phyloP scores from a whole-genome alignment of 2,888 invertebrate genomes.

The Acleris sparsana region DNA sequence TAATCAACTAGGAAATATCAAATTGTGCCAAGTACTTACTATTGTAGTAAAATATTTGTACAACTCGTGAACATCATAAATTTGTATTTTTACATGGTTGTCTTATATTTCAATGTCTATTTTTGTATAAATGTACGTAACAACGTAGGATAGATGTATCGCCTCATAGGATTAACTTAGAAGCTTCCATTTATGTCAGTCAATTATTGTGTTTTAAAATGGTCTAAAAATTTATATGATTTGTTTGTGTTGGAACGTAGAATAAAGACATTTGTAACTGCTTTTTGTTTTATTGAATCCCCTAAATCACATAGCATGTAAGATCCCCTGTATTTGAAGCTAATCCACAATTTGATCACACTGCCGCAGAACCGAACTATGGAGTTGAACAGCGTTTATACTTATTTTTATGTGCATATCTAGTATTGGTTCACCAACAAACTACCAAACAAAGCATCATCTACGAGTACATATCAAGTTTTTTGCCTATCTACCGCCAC shows the following conservation, averaged over 20 bases:
- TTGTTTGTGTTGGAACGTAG: slow-evolving; percentile 11
- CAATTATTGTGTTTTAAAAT: slow-evolving; percentile 35
- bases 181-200: slow-evolving; percentile 36
- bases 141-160: slow-evolving; percentile 13
- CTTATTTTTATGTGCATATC: too few species aligned
- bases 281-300: slow-evolving; percentile 1
- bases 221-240: slow-evolving; percentile 10
- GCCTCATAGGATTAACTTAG: slow-evolving; percentile 22
- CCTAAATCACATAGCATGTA: neutral
- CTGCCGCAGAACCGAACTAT: too few species aligned
- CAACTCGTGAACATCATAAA: slow-evolving; percentile 14
- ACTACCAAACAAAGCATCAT: too few species aligned
- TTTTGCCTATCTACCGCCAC: neutral
- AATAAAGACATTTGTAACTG: slow-evolving; percentile 28
- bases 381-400: too few species aligned
- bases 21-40: slow-evolving; percentile 33
- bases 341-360: too few species aligned
- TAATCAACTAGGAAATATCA: slow-evolving; percentile 20
- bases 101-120: slow-evolving; percentile 52
- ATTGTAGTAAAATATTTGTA: slow-evolving; percentile 19
- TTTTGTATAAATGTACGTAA: slow-evolving; percentile 63
- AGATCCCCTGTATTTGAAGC: too few species aligned
- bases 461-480: too few species aligned
- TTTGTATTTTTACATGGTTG: slow-evolving; percentile 40
- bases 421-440: too few species aligned